Percentiles rank a stretch among this genome's conserved stretches.
phyloP scores from a whole-genome alignment of 2,113 vertebrate genomes.

The Paradisaea rubra region DNA sequence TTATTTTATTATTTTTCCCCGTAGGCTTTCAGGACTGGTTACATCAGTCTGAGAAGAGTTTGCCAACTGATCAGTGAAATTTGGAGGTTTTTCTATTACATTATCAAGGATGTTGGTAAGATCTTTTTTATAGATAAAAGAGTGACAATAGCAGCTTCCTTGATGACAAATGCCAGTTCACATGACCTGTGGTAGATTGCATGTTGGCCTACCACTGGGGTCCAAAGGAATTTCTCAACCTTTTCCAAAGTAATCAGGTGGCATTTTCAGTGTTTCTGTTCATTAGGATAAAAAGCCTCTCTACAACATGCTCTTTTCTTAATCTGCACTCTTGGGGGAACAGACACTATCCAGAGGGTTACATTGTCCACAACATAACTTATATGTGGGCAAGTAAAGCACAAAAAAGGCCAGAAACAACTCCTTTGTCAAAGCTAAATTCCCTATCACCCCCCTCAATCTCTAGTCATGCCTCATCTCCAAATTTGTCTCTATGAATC shows the following conservation, averaged over 20 bases:
- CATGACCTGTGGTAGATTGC: not conserved
- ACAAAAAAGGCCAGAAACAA: not conserved
- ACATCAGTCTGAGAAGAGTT: not conserved
- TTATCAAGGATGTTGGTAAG: not conserved
- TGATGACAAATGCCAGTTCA: not conserved
- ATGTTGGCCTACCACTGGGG: not conserved
- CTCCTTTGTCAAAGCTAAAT: not conserved
- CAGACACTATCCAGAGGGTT: not conserved
- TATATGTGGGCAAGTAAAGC: not conserved
- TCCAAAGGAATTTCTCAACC: not conserved
- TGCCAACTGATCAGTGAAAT: not conserved
- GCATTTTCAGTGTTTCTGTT: not conserved
- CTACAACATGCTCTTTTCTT: not conserved
- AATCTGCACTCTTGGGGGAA: fast-evolving
- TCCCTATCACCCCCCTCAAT: not conserved
- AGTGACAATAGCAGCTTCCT: not conserved
- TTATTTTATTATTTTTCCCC: not conserved
- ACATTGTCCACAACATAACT: not conserved
- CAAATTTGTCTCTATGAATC: not conserved
- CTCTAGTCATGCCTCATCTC: not conserved
- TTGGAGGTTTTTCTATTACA: fast-evolving
- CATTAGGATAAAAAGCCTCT: not conserved
- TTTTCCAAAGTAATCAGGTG: not conserved
- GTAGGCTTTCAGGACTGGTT: not conserved
- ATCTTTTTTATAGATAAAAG: not conserved